phyloP scores from a whole-genome alignment of 2,888 invertebrate genomes.

The Monopis laevigella region DNA sequence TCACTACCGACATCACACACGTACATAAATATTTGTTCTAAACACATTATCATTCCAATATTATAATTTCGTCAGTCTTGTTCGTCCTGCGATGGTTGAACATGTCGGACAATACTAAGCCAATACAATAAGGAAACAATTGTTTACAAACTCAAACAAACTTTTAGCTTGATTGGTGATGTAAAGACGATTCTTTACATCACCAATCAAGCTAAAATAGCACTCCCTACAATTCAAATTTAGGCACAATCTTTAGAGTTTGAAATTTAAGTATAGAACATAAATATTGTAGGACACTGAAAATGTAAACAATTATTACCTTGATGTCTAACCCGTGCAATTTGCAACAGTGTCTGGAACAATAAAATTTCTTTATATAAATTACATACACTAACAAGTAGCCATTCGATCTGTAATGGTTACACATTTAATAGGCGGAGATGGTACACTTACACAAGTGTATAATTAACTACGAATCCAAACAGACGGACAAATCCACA shows the following conservation, averaged over 20 bases:
- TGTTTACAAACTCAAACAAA: too few species aligned
- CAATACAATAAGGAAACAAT: neutral
- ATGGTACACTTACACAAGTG: constrained; percentile 62
- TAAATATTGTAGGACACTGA: neutral
- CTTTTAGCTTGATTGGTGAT: too few species aligned
- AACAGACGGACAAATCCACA: neutral
- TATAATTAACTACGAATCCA: constrained; percentile 35
- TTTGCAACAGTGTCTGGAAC: constrained; percentile 32
- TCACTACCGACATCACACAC: neutral
- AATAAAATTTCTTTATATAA: constrained; percentile 46
- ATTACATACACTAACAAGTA: constrained; percentile 59
- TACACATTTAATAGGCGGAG: constrained; percentile 65
- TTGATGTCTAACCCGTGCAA: neutral
- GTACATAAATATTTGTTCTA: neutral
- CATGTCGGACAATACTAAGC: neutral
- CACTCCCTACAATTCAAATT: too few species aligned
- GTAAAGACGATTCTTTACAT: too few species aligned
- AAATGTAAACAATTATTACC: neutral
- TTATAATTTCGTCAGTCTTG: constrained; percentile 14
- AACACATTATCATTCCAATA: constrained; percentile 8
- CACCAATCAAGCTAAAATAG: too few species aligned
- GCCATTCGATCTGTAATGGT: constrained; percentile 59
- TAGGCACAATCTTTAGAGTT: too few species aligned
- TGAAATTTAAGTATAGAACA: too few species aligned
- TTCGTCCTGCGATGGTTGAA: constrained; percentile 4